Base-by-base conservation (phyloP, 1,140 invertebrate species). In the Papilio dardanus region DNA sequence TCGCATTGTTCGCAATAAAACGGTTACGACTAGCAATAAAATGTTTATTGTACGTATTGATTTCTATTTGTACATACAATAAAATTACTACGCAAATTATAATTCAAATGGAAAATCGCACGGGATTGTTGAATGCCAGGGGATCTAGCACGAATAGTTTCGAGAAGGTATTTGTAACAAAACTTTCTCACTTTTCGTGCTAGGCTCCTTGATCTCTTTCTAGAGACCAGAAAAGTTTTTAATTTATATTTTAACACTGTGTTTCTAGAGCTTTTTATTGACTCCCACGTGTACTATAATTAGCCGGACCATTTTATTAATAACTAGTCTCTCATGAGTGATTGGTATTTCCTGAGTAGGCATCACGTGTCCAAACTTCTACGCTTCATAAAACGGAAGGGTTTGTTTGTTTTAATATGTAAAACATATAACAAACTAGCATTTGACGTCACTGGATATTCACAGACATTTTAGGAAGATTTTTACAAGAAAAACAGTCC, bases 31-130 rank as follows among this genome's bases (percentile, higher is more conserved):
- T n/a, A 10, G 21, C 24, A 62, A 62, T 62, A 62, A 62, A 62
- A 62, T 62, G 54, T 62, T 62, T 62, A 62, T 62, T 30, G 54
- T 28, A 62, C 21, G 54, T 28, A 62, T 62, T 62, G 54, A 62
- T 62, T 62, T 14, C 54, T 62, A 62, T 28, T 62, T 28, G 54
- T 62, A 62, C 54, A 62, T 28, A 28, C 24, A 62, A 62, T 62
- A 62, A 62, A 62, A 16, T 62, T 30, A 62, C 3, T 62, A 62
- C 10, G 54, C 30, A 62, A 62, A 62, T 62, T 62, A 62, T 28
- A 62, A 62, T 62, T 28, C 54, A 28, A 62, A 62, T 62, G 54
- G 12, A 14, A 28, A 28, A 62, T 8, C 24, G 24, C 54, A 62
- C 54, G 54, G 12, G 35, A 2, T 12, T 37, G 12, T 37, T n/a